Percentiles rank a stretch among this genome's conserved stretches.
Evolutionary conservation across 1,140 invertebrate genomes (phyloP).

Genomic region (Bicyclus anynana): DNA sequence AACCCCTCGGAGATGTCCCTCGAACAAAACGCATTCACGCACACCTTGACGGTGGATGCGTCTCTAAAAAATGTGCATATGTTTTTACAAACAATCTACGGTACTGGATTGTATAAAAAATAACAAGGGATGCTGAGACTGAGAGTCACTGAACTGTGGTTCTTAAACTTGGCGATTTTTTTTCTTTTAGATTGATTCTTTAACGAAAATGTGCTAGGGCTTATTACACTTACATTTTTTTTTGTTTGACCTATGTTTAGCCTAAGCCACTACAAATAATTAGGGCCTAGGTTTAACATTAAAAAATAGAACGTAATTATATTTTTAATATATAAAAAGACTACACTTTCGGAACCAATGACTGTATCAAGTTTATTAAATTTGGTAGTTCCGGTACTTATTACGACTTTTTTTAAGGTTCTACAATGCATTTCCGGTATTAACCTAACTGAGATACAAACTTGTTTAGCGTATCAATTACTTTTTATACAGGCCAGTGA

Average conservation of each 20-base stretch:
- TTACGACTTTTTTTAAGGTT: background rate
- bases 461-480: no score
- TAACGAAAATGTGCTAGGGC: no score
- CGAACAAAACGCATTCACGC: slow-evolving; percentile 53
- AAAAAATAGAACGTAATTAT: no score
- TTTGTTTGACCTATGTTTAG: no score
- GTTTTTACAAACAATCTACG: slow-evolving; percentile 68
- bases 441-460: background rate
- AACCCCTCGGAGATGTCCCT: slow-evolving; percentile 57
- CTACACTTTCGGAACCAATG: slow-evolving; percentile 45
- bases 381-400: slow-evolving; percentile 34
- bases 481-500: no score
- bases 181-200: no score
- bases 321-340: no score
- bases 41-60: slow-evolving; percentile 63
- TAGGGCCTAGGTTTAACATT: no score
- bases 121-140: slow-evolving; percentile 37
- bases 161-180: slow-evolving; percentile 39
- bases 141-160: slow-evolving; percentile 16
- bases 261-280: no score
- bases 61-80: slow-evolving; percentile 71
- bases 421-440: background rate
- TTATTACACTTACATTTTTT: no score
- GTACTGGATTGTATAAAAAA: slow-evolving; percentile 51
- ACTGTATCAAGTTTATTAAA: slow-evolving; percentile 35